Evolutionary conservation across 2,888 invertebrate genomes (phyloP).

Genomic region (Noctuana brunneofusca): DNA sequence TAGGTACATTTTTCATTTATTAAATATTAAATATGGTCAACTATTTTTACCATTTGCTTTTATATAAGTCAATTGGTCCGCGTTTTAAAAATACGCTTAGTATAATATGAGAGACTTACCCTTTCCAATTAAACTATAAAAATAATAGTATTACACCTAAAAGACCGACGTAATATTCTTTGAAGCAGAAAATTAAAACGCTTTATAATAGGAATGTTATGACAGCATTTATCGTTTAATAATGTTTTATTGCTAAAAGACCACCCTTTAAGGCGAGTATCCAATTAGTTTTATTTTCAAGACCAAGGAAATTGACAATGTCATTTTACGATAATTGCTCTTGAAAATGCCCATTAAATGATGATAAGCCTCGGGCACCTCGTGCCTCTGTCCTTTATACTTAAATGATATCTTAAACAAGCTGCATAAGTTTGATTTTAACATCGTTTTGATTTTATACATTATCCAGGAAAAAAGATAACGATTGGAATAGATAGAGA

Average conservation of each 20-base stretch:
- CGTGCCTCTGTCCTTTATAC: constrained; percentile 47
- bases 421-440: constrained; percentile 50
- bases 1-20: no score
- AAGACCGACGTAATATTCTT: constrained; percentile 18
- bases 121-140: constrained; percentile 2
- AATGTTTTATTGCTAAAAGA: constrained; percentile 38
- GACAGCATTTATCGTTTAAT: constrained; percentile 25
- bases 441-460: constrained; percentile 48
- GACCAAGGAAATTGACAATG: constrained; percentile 52
- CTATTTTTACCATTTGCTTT: no score
- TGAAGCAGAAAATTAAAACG: constrained; percentile 1
- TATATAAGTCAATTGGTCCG: no score
- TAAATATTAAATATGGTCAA: no score
- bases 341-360: constrained; percentile 59
- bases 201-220: constrained; percentile 18
- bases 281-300: constrained; percentile 50
- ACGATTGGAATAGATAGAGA: not conserved
- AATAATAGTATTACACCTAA: not conserved
- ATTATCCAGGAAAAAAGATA: not conserved
- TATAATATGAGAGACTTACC: not conserved
- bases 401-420: constrained; percentile 55
- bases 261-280: constrained; percentile 46
- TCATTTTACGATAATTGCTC: constrained; percentile 63
- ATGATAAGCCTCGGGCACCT: constrained; percentile 52
- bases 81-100: no score